phyloP scores from a whole-genome alignment of 1,140 invertebrate genomes.

The Cydia amplana region DNA sequence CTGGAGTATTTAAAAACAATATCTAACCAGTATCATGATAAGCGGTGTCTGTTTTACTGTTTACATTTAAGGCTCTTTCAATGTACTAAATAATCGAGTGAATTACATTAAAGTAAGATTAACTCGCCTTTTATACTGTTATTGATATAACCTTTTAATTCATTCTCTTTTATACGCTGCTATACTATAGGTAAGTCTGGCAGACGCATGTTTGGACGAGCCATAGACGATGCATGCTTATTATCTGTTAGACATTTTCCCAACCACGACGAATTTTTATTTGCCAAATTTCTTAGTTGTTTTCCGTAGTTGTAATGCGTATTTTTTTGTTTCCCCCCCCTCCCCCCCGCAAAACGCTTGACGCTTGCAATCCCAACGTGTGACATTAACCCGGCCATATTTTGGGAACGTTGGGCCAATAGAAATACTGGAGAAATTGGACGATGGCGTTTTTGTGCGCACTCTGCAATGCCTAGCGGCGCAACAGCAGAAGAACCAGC shows the following conservation, averaged over 20 bases:
- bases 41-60: neutral
- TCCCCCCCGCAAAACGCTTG: slow-evolving; percentile 73
- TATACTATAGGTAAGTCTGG: slow-evolving; percentile 41
- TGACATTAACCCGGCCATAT: slow-evolving; percentile 66
- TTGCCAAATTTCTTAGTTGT: slow-evolving; percentile 56
- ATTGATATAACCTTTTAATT: slow-evolving; percentile 38
- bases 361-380: slow-evolving; percentile 77
- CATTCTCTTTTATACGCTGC: slow-evolving; percentile 25
- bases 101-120: neutral
- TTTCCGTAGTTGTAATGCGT: slow-evolving; percentile 80
- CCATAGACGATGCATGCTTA: slow-evolving; percentile 76
- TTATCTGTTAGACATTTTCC: slow-evolving; percentile 77
- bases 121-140: slow-evolving; percentile 3
- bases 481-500: slow-evolving; percentile 84
- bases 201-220: slow-evolving; percentile 50
- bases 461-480: slow-evolving; percentile 89
- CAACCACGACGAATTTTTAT: slow-evolving; percentile 65
- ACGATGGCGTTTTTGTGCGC: slow-evolving; percentile 89
- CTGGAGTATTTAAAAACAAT: neutral
- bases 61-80: neutral
- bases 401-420: slow-evolving; percentile 53
- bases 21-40: neutral
- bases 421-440: slow-evolving; percentile 79
- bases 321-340: slow-evolving; percentile 77
- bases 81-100: neutral